Conservation (phyloP, 2,113 vertebrate species). For the Pteropus alecto region DNA sequence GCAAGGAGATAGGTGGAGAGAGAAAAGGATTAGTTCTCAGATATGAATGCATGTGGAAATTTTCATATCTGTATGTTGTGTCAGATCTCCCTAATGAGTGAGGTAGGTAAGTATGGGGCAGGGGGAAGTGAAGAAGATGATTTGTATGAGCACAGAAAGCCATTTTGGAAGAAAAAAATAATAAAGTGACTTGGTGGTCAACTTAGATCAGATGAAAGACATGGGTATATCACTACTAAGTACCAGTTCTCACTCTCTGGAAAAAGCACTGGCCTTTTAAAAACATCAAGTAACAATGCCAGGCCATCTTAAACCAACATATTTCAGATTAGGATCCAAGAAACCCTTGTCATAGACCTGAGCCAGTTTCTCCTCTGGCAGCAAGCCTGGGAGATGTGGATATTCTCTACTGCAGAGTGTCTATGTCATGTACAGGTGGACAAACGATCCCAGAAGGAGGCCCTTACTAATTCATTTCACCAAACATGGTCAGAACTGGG, state of each 20-base stretch:
- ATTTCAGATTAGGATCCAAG: background rate
- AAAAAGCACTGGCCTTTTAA: background rate
- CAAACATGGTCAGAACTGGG: background rate
- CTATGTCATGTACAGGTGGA: background rate
- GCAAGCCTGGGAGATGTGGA: background rate
- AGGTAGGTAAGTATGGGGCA: background rate
- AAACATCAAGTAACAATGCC: background rate
- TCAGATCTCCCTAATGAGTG: background rate
- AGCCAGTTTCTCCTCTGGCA: background rate
- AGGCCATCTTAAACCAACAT: background rate
- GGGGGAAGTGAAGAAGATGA: background rate
- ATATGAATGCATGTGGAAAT: background rate
- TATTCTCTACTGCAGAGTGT: background rate
- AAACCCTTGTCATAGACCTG: background rate
- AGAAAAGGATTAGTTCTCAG: background rate
- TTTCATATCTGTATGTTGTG: background rate
- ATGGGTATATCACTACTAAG: background rate
- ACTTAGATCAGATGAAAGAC: background rate
- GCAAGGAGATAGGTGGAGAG: background rate
- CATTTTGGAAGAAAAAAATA: background rate
- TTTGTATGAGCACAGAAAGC: background rate
- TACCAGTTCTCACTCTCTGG: background rate
- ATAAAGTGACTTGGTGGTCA: background rate
- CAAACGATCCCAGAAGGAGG: background rate
- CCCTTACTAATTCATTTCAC: background rate